These are phyloP conservation scores for Platanista minor DNA, from an alignment of 2,113 vertebrate genomes.

Conservation along the genomic window DNA sequence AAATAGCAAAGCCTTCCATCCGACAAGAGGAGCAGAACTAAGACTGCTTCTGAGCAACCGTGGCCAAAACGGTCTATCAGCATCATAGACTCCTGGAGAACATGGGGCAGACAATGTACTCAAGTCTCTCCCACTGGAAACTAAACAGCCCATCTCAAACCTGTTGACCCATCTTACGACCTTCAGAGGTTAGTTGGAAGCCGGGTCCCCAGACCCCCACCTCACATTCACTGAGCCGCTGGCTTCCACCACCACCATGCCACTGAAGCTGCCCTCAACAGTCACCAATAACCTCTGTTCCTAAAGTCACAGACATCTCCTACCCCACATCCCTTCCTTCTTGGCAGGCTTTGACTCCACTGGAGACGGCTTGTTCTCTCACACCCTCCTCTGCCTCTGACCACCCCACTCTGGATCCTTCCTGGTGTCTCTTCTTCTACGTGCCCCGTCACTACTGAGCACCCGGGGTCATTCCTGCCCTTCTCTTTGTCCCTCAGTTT, in stretches of 20 bases:
- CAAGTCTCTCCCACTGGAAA: not conserved
- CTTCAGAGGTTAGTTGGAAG: not conserved
- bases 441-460: not conserved
- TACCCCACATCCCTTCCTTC: not conserved
- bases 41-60: not conserved
- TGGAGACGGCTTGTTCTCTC: not conserved
- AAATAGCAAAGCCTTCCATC: not conserved
- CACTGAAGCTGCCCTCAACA: not conserved
- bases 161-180: not conserved
- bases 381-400: not conserved
- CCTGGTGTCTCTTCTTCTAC: not conserved
- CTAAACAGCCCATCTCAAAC: accelerated
- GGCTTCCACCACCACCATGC: not conserved
- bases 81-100: not conserved
- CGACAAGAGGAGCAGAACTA: not conserved
- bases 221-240: not conserved
- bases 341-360: not conserved
- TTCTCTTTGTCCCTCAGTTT: not conserved
- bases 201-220: not conserved
- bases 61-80: not conserved
- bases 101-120: not conserved
- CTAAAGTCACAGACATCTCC: not conserved
- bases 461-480: not conserved
- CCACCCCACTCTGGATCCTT: not conserved
- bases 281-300: not conserved